A percentile compares a stretch with the other conserved stretches of the same genome.
These are phyloP conservation scores for Manduca sexta DNA, from an alignment of 1,140 invertebrate species.

Conservation along the genomic window DNA sequence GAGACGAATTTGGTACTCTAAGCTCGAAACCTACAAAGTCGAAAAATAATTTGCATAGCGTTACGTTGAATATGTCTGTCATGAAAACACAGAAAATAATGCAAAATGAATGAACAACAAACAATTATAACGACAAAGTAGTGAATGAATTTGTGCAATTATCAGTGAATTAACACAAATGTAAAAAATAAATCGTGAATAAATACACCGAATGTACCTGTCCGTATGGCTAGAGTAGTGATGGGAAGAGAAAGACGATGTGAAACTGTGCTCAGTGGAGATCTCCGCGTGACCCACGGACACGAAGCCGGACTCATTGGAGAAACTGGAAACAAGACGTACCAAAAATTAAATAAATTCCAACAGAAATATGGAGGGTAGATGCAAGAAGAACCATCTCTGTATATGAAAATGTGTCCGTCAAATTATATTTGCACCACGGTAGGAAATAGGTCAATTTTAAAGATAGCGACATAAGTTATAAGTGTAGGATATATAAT, in stretches of 20 bases:
- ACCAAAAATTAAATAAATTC: neutral
- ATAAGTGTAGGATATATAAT: no score
- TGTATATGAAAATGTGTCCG: no score
- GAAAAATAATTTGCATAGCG: no score
- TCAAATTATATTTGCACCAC: no score
- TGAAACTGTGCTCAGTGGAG: conserved; percentile 60
- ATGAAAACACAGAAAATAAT: conserved; percentile 7
- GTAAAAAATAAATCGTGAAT: neutral
- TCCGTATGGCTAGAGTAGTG: conserved; percentile 64
- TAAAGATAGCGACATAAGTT: no score
- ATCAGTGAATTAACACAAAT: conserved; percentile 17
- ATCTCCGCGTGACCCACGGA: conserved; percentile 76
- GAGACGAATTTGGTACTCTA: no score
- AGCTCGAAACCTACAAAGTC: no score
- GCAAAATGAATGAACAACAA: conserved; percentile 10
- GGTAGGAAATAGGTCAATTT: no score
- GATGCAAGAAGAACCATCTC: no score
- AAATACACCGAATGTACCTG: conserved; percentile 33
- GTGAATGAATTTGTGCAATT: conserved; percentile 17
- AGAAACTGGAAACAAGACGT: conserved; percentile 42
- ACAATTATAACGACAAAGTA: conserved; percentile 7
- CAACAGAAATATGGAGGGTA: no score
- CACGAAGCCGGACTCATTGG: conserved; percentile 81
- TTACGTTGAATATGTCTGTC: conserved; percentile 10
- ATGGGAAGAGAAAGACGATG: conserved; percentile 58